Percentiles rank a stretch among this genome's conserved stretches.
These are phyloP conservation scores for Lathamus discolor DNA, from an alignment of 2,113 vertebrate species.

Conservation along the genomic window DNA sequence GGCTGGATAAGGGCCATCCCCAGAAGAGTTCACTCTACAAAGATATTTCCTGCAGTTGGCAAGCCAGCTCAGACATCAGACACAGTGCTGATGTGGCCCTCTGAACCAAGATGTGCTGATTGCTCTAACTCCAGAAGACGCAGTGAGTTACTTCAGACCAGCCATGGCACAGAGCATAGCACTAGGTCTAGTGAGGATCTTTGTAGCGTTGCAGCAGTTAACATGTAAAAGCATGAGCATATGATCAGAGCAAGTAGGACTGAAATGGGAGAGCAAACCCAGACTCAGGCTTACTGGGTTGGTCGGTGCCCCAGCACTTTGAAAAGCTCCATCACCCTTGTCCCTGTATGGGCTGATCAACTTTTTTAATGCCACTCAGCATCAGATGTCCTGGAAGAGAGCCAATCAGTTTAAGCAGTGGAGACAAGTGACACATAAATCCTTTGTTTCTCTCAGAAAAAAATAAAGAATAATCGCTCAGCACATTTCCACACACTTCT, in stretches of 20 bases:
- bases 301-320: background rate
- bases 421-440: background rate
- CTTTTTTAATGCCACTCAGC: background rate
- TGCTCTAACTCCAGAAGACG: background rate
- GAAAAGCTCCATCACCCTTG: background rate
- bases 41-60: constrained; percentile 37
- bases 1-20: background rate
- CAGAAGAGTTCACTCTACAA: background rate
- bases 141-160: background rate
- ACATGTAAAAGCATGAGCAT: rapidly evolving
- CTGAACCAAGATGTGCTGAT: background rate
- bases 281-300: background rate
- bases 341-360: background rate
- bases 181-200: background rate
- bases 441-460: background rate
- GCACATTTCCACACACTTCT: constrained; percentile 38
- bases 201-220: background rate
- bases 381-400: background rate
- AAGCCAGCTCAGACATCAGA: constrained; percentile 14
- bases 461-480: background rate
- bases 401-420: background rate
- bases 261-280: background rate
- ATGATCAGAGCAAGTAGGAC: background rate
- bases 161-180: background rate
- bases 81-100: constrained; percentile 55